Base-by-base conservation (phyloP, 2,113 vertebrate species). In the Kryptolebias marmoratus region DNA sequence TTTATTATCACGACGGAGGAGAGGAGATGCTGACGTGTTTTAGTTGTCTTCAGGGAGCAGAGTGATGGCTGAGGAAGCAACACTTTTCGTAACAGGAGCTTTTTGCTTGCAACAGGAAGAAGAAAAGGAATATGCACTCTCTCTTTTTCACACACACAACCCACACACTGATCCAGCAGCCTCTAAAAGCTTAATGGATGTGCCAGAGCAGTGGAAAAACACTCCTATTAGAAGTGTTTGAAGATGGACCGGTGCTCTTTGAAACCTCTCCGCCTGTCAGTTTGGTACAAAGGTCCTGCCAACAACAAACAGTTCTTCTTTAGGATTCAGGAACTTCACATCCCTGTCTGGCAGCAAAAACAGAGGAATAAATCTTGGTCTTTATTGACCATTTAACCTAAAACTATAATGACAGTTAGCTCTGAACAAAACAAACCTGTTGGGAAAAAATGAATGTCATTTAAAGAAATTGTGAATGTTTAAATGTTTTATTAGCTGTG, bases 1-100 rank as follows among this genome's bases (percentile, higher is more conserved):
- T 83, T 80, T 62, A 80, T 64, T 85, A 80, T 83, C 65, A 68
- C 39, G 71, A 63, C 5, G 10, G 71, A 68, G 58, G 64, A 66
- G 13, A 14, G 1, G 2, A 62, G 70, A 73, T 58, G 50, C 0
- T 0, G 9, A 48, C 57, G 48, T 47, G 64, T 60, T 64, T 61
- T 64, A 67, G 28, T 0, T 9, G 54, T 71, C 65, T 58, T 68
- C 11, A 0, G 10, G 53, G 69, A 69, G 39, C 9, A 12, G 31
- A 5, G 27, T 1, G 67, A 63, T 7, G 18, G 72, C 52, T 68
- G 56, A 76, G 14, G 55, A 69, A 54, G 49, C 61, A 49, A 63
- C 32, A 62, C 22, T 22, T 71, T 68, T 39, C 45, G 15, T 57
- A 49, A 68, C 36, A 32, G 64, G 16, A 45, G 27, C n/a, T 73